A percentile compares a stretch with the other conserved stretches of the same genome.
phyloP scores from a whole-genome alignment of 2,888 invertebrate species.

The Ochropleura leucogaster region DNA sequence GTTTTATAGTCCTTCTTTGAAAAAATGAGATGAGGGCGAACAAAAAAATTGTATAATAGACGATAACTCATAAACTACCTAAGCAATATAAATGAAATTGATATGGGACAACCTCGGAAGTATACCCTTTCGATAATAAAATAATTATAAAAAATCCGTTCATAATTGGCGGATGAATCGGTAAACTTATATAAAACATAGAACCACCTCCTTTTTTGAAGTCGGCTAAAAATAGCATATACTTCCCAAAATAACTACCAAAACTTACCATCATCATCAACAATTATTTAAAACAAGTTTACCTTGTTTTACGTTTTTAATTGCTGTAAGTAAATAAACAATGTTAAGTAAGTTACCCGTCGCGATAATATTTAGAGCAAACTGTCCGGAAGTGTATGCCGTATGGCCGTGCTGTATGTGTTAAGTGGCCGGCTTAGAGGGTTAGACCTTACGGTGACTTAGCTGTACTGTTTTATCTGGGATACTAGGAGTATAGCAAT shows the following conservation, averaged over 20 bases:
- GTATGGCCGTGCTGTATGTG: conserved; percentile 33
- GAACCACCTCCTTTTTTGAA: too few relatives aligned
- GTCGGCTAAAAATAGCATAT: background rate
- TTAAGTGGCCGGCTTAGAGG: conserved; percentile 41
- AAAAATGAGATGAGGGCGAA: too few relatives aligned
- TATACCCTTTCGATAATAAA: too few relatives aligned
- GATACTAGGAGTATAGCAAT: background rate
- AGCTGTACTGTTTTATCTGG: conserved; percentile 2
- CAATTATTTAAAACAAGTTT: conserved; percentile 19
- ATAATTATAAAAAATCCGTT: too few relatives aligned
- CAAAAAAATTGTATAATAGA: too few relatives aligned
- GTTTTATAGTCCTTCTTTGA: too few relatives aligned
- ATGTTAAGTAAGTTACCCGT: background rate
- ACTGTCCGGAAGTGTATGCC: conserved; percentile 35
- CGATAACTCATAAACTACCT: too few relatives aligned
- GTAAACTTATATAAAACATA: too few relatives aligned
- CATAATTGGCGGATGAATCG: too few relatives aligned
- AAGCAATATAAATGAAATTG: too few relatives aligned
- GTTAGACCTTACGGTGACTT: conserved; percentile 35
- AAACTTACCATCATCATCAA: conserved; percentile 2
- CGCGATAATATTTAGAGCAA: conserved; percentile 29
- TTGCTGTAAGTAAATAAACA: conserved; percentile 25
- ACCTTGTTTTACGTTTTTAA: conserved; percentile 14
- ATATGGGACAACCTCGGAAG: too few relatives aligned
- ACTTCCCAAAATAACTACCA: background rate